Conservation (phyloP, 2,797 vertebrate genomes). For the Tapirus indicus region DNA sequence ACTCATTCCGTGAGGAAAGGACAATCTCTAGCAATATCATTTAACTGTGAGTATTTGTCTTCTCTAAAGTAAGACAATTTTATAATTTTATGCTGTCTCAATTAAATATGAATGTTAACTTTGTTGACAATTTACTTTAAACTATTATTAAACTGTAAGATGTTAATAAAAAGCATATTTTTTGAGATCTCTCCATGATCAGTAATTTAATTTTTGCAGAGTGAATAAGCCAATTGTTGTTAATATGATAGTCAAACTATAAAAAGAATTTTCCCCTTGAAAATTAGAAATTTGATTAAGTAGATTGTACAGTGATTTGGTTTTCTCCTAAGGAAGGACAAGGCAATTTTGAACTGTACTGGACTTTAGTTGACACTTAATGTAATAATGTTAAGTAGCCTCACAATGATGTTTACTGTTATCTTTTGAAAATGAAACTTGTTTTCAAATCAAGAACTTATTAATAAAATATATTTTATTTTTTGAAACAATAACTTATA, state of each 20-base stretch:
- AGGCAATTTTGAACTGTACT: neutral
- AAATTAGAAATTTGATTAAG: constrained; percentile 29
- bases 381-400: neutral
- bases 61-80: constrained; percentile 61
- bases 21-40: constrained; percentile 10
- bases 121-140: constrained; percentile 64
- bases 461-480: neutral
- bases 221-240: neutral
- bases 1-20: constrained; percentile 48
- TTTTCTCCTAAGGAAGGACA: neutral
- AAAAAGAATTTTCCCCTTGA: constrained; percentile 30
- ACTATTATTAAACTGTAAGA: constrained; percentile 8
- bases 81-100: neutral
- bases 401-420: neutral
- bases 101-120: constrained; percentile 39
- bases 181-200: constrained; percentile 57
- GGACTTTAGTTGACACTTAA: neutral
- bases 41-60: constrained; percentile 82
- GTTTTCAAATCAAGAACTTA: constrained; percentile 54
- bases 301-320: neutral
- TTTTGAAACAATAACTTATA: neutral
- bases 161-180: neutral
- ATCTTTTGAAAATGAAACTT: neutral
- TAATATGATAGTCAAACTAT: neutral
- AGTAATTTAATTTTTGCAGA: constrained; percentile 52